Percentiles rank a stretch among this genome's conserved stretches.
These are phyloP conservation scores for Rhinolophus ferrumequinum DNA, from an alignment of 2,113 vertebrate species.

Conservation along the genomic window DNA sequence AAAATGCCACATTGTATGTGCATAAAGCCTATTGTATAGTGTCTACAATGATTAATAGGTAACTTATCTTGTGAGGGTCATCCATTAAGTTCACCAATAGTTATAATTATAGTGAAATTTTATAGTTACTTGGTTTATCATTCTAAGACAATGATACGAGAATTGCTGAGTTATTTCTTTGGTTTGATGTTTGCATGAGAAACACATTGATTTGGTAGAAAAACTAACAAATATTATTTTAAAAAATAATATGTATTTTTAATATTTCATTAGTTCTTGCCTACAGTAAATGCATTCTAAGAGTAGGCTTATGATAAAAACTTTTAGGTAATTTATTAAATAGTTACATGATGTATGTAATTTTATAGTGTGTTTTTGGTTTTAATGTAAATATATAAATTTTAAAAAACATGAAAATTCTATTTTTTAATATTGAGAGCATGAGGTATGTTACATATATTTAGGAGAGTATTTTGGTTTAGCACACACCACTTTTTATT, in stretches of 20 bases:
- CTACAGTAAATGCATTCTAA: not conserved
- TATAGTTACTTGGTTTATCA: not conserved
- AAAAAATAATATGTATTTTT: not conserved
- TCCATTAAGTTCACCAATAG: not conserved
- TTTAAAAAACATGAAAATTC: not conserved
- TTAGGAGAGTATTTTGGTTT: not conserved
- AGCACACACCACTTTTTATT: not conserved
- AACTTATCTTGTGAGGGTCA: not conserved
- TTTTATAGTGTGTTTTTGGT: not conserved
- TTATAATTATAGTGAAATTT: not conserved
- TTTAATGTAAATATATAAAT: not conserved
- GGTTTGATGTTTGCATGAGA: not conserved
- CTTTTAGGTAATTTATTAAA: not conserved
- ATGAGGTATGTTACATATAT: not conserved
- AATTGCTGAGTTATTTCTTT: not conserved
- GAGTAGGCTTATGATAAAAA: not conserved
- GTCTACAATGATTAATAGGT: not conserved
- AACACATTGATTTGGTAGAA: not conserved
- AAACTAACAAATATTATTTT: not conserved
- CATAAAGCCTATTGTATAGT: not conserved
- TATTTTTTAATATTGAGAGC: not conserved
- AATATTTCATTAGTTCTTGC: not conserved
- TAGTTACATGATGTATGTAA: not conserved
- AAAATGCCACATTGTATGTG: not conserved
- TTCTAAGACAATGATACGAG: not conserved